Conservation (phyloP, 2,113 vertebrate species). For the Philantomba maxwellii region DNA sequence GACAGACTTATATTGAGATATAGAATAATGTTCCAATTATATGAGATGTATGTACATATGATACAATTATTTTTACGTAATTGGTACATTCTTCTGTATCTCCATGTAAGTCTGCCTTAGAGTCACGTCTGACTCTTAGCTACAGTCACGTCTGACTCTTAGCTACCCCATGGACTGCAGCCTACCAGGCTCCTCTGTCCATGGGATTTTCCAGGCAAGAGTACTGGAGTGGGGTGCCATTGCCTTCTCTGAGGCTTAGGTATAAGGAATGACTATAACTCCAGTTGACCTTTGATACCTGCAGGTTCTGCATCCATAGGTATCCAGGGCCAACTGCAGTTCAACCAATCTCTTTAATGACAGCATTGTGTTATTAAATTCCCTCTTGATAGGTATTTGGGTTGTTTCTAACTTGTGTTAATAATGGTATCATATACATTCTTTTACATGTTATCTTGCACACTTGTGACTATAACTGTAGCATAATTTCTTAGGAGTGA, state of each 20-base stretch:
- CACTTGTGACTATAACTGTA: neutral
- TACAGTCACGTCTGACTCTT: too few relatives aligned
- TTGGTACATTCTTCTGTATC: neutral
- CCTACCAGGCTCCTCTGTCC: too few relatives aligned
- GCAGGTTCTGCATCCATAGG: too few relatives aligned
- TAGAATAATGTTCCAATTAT: neutral
- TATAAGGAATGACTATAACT: too few relatives aligned
- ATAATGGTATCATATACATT: neutral
- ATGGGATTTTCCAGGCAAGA: too few relatives aligned
- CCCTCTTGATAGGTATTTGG: neutral
- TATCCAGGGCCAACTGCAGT: too few relatives aligned
- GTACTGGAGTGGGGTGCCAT: too few relatives aligned
- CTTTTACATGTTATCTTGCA: neutral
- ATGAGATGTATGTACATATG: neutral
- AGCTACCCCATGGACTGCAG: too few relatives aligned
- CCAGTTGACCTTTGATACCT: too few relatives aligned
- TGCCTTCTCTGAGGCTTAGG: too few relatives aligned
- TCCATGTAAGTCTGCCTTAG: neutral
- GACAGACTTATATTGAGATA: neutral
- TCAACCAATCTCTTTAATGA: neutral
- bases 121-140: too few relatives aligned
- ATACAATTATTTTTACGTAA: neutral
- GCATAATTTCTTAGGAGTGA: neutral
- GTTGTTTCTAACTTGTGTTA: neutral
- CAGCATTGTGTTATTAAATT: neutral